Base-by-base conservation (phyloP, 2,797 vertebrate species). In the Denticeps clupeoides region DNA sequence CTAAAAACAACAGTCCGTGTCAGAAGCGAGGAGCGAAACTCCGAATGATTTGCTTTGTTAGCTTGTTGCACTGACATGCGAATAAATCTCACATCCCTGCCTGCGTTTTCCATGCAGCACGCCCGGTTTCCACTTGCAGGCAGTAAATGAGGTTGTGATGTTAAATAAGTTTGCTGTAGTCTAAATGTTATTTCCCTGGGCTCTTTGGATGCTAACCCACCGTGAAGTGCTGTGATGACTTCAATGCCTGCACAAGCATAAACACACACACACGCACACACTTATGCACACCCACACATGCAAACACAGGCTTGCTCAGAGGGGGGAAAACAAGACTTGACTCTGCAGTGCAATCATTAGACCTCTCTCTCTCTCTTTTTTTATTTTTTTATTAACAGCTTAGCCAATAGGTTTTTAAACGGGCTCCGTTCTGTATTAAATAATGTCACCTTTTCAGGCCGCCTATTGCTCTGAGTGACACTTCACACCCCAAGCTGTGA, bases 181-280 rank as follows among this genome's bases (percentile, higher is more conserved):
- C 59, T 60, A 63, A 62, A 63, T 51, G 72, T 81, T 80, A 80
- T 79, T 83, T 82, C 78, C 75, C 79, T 68, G 66, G 75, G 77
- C 79, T 79, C 74, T 77, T 72, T 76, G 73, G 73, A 78, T 77
- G 75, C 80, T 74, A 80, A 75, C 74, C 73, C 65, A 59, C 58
- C 41, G 56, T 79, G 53, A 75, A 75, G 75, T 68, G 69, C 74
- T 64, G 66, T 70, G 70, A 74, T 70, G 73, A 80, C 77, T 77
- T 69, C 52, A 59, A 49, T 63, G 47, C 68, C 69, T 64, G 65
- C 50, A 56, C 64, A 45, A 53, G 60, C 49, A 6, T 16, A 12
- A 26, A 40, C 25, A 35, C 29, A 21, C 47, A 41, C 57, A 41
- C 54, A 58, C 65, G 67, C 63, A 65, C 49, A 58, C 68, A 47